Evolutionary conservation across 2,797 vertebrate genomes (phyloP).

Genomic region (Alca torda): DNA sequence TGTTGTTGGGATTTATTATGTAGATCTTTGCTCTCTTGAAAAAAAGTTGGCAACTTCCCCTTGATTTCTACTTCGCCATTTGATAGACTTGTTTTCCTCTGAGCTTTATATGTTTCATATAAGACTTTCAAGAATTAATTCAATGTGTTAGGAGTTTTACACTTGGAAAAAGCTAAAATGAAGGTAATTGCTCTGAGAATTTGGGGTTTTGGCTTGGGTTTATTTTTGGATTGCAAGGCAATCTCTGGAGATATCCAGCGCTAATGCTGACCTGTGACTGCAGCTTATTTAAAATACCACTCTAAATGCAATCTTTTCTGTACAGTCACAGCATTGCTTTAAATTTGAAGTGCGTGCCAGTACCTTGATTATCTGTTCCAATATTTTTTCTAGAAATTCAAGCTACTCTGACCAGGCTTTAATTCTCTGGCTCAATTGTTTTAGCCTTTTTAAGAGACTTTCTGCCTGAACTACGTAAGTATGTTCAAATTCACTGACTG

Average conservation of each 20-base stretch:
- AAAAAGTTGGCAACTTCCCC: neutral
- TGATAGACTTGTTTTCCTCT: neutral
- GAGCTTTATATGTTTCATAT: neutral
- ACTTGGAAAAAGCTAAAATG: slow-evolving; percentile 10
- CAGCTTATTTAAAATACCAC: slow-evolving; percentile 29
- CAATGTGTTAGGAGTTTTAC: neutral
- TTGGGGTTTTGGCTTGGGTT: neutral
- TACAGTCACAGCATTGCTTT: neutral
- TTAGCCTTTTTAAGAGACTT: neutral
- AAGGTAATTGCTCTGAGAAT: slow-evolving; percentile 39
- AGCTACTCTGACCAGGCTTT: neutral
- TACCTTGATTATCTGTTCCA: neutral
- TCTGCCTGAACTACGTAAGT: neutral
- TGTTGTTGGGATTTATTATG: neutral
- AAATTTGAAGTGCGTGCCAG: neutral
- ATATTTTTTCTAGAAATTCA: neutral
- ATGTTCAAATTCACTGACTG: neutral
- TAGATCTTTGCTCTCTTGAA: neutral
- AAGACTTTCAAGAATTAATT: neutral
- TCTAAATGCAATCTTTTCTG: neutral
- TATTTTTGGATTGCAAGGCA: neutral
- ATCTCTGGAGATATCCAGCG: neutral
- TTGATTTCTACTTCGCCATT: neutral
- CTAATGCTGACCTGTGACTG: neutral
- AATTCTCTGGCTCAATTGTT: neutral